Conservation (phyloP, 1,140 invertebrate species). For the Forficula auricularia region DNA sequence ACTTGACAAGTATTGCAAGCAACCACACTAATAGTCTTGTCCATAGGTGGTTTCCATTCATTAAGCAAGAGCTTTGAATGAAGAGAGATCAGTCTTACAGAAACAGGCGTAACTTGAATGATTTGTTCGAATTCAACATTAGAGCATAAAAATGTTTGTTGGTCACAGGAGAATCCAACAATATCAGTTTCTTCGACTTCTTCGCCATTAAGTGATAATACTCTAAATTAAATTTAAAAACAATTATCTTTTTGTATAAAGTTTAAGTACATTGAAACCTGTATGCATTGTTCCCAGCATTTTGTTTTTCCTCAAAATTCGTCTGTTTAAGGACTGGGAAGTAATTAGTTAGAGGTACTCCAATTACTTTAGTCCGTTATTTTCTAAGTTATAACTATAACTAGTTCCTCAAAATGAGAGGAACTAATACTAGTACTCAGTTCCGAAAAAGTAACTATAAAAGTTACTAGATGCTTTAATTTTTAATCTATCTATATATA, state of each 20-base stretch:
- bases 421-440: too few relatives aligned
- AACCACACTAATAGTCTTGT: slow-evolving; percentile 72
- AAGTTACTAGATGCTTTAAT: too few relatives aligned
- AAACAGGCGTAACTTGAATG: slow-evolving; percentile 60
- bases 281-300: too few relatives aligned
- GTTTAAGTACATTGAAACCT: too few relatives aligned
- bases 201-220: slow-evolving; percentile 75
- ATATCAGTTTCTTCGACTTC: slow-evolving; percentile 96
- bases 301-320: too few relatives aligned
- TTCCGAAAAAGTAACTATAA: too few relatives aligned
- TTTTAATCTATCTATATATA: too few relatives aligned
- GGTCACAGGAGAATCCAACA: slow-evolving; percentile 68
- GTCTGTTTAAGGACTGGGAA: too few relatives aligned
- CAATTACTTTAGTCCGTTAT: too few relatives aligned
- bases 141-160: slow-evolving; percentile 83
- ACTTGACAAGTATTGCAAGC: slow-evolving; percentile 69
- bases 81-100: slow-evolving; percentile 47
- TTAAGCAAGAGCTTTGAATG: slow-evolving; percentile 43
- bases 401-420: too few relatives aligned
- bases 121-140: slow-evolving; percentile 75
- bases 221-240: slow-evolving; percentile 28
- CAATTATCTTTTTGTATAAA: background rate
- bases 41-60: slow-evolving; percentile 59
- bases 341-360: too few relatives aligned
- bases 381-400: too few relatives aligned